These are phyloP conservation scores for Neelides sp. DNA, from an alignment of 1,140 invertebrate species.

Conservation along the genomic window DNA sequence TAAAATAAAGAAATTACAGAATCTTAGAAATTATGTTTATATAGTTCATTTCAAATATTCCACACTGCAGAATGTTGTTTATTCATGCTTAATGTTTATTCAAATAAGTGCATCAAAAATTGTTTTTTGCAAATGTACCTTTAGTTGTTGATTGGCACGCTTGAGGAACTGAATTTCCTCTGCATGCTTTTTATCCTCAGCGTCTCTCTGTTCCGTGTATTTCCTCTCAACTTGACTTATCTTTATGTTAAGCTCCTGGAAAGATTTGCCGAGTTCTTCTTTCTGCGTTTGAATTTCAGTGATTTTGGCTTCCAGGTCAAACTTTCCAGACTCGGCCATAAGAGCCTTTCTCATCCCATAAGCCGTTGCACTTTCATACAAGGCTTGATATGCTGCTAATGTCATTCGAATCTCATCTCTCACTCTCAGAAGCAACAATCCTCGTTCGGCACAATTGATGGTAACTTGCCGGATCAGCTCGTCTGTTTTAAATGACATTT, in stretches of 20 bases:
- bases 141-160: constrained; percentile 84
- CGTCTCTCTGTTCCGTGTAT: constrained; percentile 64
- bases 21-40: background rate
- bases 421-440: constrained; percentile 78
- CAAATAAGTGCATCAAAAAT: background rate
- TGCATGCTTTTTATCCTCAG: constrained; percentile 77
- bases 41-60: background rate
- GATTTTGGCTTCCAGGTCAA: constrained; percentile 50
- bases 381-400: constrained; percentile 79
- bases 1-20: constrained; percentile 40
- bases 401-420: constrained; percentile 93
- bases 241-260: constrained; percentile 67
- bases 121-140: no score
- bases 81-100: background rate
- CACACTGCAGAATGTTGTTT: background rate
- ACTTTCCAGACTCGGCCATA: constrained; percentile 51
- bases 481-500: constrained; percentile 52
- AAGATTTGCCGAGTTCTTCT: constrained; percentile 57
- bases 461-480: constrained; percentile 89
- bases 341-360: constrained; percentile 97
- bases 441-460: constrained; percentile 91
- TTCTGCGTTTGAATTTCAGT: constrained; percentile 54
- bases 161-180: constrained; percentile 84
- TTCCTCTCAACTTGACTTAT: constrained; percentile 72
- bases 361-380: constrained; percentile 94